These are phyloP conservation scores for Peromyscus nudipes DNA, from an alignment of 2,797 vertebrate genomes.

Conservation along the genomic window DNA sequence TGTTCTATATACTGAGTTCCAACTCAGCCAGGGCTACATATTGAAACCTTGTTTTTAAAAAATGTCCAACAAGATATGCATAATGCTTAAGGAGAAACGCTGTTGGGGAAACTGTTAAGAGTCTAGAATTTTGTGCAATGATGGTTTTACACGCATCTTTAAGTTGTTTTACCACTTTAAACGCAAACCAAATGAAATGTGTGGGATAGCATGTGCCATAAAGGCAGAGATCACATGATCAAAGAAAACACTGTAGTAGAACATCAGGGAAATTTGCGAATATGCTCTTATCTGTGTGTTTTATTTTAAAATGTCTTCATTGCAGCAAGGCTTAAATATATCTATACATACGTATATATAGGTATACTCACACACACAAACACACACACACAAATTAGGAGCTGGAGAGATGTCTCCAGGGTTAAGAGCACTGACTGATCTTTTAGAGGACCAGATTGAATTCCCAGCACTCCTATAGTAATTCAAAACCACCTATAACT, in stretches of 20 bases:
- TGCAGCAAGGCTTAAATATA: neutral
- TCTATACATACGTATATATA: neutral
- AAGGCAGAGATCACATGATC: neutral
- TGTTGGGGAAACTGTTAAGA: neutral
- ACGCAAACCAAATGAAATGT: neutral
- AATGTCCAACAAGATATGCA: neutral
- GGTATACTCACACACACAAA: too few species aligned
- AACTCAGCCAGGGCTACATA: neutral
- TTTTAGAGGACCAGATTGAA: neutral
- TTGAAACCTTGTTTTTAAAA: neutral
- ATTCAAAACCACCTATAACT: neutral
- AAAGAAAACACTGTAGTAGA: neutral
- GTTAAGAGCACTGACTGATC: neutral
- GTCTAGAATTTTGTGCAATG: neutral
- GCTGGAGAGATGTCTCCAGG: neutral
- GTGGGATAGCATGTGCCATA: neutral
- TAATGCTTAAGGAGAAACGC: neutral
- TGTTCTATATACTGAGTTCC: neutral
- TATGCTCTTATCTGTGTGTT: neutral
- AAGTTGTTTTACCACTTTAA: slow-evolving; percentile 19
- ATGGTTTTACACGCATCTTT: neutral
- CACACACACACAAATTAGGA: neutral
- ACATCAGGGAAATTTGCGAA: neutral
- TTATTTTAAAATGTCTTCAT: neutral
- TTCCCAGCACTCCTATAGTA: neutral